Evolutionary conservation across 1,140 invertebrate species (phyloP).

Genomic region (Macrocentrus cingulum): DNA sequence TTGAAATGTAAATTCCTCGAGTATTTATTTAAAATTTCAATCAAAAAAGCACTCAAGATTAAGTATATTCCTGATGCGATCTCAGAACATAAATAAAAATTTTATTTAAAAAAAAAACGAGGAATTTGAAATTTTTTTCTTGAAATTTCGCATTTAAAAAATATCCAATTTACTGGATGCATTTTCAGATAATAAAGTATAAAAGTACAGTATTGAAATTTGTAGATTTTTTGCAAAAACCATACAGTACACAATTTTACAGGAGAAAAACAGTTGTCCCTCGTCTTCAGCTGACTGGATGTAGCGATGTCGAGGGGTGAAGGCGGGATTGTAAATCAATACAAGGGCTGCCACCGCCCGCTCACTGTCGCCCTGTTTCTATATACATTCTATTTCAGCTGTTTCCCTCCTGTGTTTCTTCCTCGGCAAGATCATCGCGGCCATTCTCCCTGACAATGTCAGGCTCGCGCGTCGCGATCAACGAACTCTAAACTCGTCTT

Average conservation of each 20-base stretch:
- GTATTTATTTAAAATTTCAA: too few species aligned
- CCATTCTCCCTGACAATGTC: constrained; percentile 24
- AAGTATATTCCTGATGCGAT: neutral
- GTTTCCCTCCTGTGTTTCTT: constrained; percentile 14
- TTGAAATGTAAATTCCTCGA: too few species aligned
- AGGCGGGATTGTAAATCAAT: constrained; percentile 48
- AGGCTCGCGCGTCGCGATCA: constrained; percentile 24
- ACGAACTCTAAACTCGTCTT: constrained; percentile 25
- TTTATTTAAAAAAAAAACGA: neutral
- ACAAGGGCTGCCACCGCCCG: constrained; percentile 44
- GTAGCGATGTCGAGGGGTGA: neutral
- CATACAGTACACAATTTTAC: too few species aligned
- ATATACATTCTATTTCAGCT: constrained; percentile 9
- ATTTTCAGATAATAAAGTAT: too few species aligned
- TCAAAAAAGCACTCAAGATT: neutral
- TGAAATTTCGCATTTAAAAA: too few species aligned
- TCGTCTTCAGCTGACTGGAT: constrained; percentile 1
- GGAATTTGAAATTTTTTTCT: too few species aligned
- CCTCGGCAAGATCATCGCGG: constrained; percentile 32
- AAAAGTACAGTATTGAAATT: too few species aligned
- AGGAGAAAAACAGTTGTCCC: too few species aligned
- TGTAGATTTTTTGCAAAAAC: too few species aligned
- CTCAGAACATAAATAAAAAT: neutral
- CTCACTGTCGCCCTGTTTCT: constrained; percentile 32
- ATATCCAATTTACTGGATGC: too few species aligned